phyloP scores from a whole-genome alignment of 2,888 invertebrate genomes.

The Odontocolon sp. region DNA sequence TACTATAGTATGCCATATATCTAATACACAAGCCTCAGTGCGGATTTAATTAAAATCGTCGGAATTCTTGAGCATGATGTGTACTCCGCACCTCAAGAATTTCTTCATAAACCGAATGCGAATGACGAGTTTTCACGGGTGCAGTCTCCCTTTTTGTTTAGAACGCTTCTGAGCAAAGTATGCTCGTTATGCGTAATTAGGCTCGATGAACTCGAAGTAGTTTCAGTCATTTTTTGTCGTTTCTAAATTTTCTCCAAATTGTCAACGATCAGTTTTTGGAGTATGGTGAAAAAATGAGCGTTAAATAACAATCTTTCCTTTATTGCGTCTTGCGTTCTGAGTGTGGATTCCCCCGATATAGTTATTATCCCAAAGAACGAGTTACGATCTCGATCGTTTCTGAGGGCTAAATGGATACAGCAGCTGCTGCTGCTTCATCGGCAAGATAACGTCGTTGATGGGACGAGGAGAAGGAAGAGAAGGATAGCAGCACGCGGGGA shows the following conservation, averaged over 20 bases:
- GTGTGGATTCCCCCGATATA: neutral
- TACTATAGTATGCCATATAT: neutral
- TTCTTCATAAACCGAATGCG: conserved; percentile 76
- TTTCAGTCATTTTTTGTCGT: conserved; percentile 24
- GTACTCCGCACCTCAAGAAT: conserved; percentile 70
- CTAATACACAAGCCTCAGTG: conserved; percentile 46
- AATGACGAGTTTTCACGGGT: conserved; percentile 65
- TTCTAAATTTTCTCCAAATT: conserved; percentile 12
- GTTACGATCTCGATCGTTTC: conserved; percentile 24
- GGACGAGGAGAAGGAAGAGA: conserved; percentile 31
- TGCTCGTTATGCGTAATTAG: conserved; percentile 64
- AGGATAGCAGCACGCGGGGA: conserved; percentile 65
- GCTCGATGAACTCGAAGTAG: conserved; percentile 6
- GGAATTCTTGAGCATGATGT: conserved; percentile 73
- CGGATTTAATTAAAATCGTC: conserved; percentile 79
- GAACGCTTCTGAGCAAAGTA: conserved; percentile 56
- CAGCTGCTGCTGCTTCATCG: neutral
- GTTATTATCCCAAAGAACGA: neutral
- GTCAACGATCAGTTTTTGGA: too few relatives aligned
- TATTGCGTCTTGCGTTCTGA: too few relatives aligned
- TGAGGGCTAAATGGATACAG: conserved; percentile 31
- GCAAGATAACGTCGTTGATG: conserved; percentile 11
- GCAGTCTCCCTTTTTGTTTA: conserved; percentile 27
- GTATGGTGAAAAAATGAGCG: too few relatives aligned
- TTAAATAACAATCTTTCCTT: too few relatives aligned